phyloP scores from a whole-genome alignment of 2,888 invertebrate species.

The Drosophila fungiperda region DNA sequence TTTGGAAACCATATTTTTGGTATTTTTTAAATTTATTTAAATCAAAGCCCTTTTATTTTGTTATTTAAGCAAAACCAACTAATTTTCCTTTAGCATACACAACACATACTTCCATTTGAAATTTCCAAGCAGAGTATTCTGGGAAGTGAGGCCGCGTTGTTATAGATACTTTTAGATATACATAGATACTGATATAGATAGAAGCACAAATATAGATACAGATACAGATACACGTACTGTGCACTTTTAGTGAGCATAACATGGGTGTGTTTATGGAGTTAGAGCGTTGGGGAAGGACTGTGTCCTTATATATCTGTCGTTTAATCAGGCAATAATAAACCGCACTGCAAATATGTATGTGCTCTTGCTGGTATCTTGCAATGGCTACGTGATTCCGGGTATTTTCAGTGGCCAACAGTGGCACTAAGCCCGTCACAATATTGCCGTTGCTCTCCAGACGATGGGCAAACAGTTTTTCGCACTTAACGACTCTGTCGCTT shows the following conservation, averaged over 20 bases:
- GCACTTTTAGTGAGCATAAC: background rate
- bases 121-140: background rate
- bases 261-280: background rate
- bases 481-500: slow-evolving; percentile 60
- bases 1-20: background rate
- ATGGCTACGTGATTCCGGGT: slow-evolving; percentile 50
- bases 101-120: background rate
- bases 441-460: slow-evolving; percentile 42
- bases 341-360: slow-evolving; percentile 26
- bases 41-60: background rate
- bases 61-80: background rate
- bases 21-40: background rate
- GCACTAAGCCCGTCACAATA: slow-evolving; percentile 50
- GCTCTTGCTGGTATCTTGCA: slow-evolving; percentile 26
- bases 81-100: background rate
- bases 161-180: slow-evolving; percentile 2
- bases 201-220: slow-evolving; percentile 4
- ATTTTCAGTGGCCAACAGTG: slow-evolving; percentile 9
- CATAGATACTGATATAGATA: slow-evolving; percentile 4
- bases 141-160: background rate
- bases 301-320: slow-evolving; percentile 19
- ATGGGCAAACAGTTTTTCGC: slow-evolving; percentile 68
- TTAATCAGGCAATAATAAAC: slow-evolving; percentile 70
- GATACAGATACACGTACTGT: slow-evolving; percentile 8
- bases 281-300: background rate